Percentiles rank a stretch among this genome's conserved stretches.
These are phyloP conservation scores for Papilio demoleus DNA, from an alignment of 2,888 invertebrate genomes.

Conservation along the genomic window DNA sequence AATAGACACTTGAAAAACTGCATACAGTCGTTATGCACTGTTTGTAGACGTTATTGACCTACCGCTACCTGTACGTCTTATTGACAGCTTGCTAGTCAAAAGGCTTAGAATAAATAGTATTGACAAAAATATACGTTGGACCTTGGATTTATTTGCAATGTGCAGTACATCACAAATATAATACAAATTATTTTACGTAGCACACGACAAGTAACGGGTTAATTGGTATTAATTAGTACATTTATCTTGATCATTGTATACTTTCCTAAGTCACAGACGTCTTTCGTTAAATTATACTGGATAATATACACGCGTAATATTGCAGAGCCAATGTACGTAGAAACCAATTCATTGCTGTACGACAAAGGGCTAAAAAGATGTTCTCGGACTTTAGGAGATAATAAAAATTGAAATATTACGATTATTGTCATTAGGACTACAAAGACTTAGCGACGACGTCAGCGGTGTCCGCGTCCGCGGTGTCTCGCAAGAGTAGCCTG, in stretches of 20 bases:
- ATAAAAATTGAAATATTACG: not conserved
- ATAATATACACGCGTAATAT: not conserved
- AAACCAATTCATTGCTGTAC: not conserved
- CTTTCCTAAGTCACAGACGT: too few species aligned
- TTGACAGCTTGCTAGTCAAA: not conserved
- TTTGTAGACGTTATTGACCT: not conserved
- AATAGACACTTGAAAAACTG: not conserved
- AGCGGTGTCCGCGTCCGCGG: constrained; percentile 54
- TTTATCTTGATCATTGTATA: too few species aligned
- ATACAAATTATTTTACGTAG: not conserved
- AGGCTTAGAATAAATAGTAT: not conserved
- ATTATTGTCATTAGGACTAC: too few species aligned
- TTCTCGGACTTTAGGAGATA: too few species aligned
- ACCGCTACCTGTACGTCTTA: not conserved
- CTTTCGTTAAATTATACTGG: not conserved
- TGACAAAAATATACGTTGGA: not conserved
- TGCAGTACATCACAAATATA: not conserved
- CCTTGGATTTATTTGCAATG: not conserved
- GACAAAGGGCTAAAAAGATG: too few species aligned
- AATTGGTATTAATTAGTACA: too few species aligned
- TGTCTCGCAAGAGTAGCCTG: constrained; percentile 62
- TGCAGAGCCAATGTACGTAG: not conserved
- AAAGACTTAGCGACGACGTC: constrained; percentile 55
- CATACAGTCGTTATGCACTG: not conserved
- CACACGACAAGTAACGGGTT: too few species aligned